Percentiles rank a stretch among this genome's conserved stretches.
Conservation (phyloP, 2,113 vertebrate genomes). For the Elanoides forficatus region DNA sequence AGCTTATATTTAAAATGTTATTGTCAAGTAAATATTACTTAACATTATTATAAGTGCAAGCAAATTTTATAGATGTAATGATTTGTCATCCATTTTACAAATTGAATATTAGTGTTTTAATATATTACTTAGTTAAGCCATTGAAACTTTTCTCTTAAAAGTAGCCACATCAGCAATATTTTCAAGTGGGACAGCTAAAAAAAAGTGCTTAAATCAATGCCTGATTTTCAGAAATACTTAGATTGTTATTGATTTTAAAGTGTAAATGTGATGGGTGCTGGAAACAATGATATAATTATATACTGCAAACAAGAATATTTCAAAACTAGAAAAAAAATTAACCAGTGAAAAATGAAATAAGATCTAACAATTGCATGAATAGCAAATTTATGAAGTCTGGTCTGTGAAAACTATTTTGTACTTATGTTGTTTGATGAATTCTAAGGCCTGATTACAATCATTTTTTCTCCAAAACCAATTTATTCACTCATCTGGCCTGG, state of each 20-base stretch:
- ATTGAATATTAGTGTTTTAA: background rate
- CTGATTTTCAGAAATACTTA: background rate
- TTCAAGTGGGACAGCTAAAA: background rate
- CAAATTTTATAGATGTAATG: background rate
- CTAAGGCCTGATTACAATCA: background rate
- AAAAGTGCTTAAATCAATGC: background rate
- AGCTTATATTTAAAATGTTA: background rate
- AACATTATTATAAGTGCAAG: background rate
- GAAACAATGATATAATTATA: background rate
- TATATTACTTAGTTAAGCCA: background rate
- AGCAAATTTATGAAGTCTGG: background rate
- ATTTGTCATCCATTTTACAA: background rate
- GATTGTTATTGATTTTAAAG: background rate
- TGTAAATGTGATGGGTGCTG: background rate
- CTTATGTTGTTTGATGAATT: background rate
- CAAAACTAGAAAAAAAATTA: background rate
- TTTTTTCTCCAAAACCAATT: background rate
- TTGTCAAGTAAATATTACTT: background rate
- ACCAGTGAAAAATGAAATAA: background rate
- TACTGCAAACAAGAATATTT: background rate
- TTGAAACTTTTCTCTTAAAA: background rate
- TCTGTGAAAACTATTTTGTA: background rate
- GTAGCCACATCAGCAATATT: background rate
- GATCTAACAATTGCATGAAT: background rate
- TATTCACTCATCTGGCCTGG: background rate